phyloP scores from a whole-genome alignment of 2,113 vertebrate genomes.

The Phoxinus phoxinus region DNA sequence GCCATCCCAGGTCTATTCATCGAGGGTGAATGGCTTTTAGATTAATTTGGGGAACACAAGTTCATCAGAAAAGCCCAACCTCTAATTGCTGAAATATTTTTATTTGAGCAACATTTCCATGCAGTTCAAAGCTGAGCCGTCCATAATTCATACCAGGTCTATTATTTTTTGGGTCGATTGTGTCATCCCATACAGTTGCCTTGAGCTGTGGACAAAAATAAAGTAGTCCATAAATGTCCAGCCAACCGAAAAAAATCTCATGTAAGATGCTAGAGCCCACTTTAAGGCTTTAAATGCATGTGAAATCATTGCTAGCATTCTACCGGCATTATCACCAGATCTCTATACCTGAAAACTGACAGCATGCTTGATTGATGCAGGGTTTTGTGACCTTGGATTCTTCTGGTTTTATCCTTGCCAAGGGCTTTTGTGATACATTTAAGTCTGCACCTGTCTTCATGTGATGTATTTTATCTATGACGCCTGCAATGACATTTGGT shows the following conservation, averaged over 20 bases:
- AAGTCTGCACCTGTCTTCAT: background rate
- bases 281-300: conserved; percentile 1
- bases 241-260: background rate
- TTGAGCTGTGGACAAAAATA: background rate
- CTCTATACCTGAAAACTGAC: background rate
- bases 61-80: background rate
- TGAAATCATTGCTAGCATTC: background rate
- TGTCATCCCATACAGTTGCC: background rate
- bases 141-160: conserved; percentile 67
- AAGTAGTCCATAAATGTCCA: background rate
- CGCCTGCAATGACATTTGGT: conserved; percentile 22
- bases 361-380: background rate
- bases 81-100: conserved; percentile 69
- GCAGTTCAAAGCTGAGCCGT: conserved; percentile 54
- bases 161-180: conserved; percentile 65
- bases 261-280: background rate
- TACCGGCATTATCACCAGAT: background rate
- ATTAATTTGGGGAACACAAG: background rate
- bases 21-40: background rate
- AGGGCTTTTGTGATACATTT: conserved; percentile 4
- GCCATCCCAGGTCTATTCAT: conserved; percentile 5
- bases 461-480: conserved; percentile 14
- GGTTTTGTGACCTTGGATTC: conserved; percentile 13
- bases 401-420: background rate
- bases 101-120: conserved; percentile 59